Conservation (phyloP, 1,140 invertebrate species). For the Battus philenor region DNA sequence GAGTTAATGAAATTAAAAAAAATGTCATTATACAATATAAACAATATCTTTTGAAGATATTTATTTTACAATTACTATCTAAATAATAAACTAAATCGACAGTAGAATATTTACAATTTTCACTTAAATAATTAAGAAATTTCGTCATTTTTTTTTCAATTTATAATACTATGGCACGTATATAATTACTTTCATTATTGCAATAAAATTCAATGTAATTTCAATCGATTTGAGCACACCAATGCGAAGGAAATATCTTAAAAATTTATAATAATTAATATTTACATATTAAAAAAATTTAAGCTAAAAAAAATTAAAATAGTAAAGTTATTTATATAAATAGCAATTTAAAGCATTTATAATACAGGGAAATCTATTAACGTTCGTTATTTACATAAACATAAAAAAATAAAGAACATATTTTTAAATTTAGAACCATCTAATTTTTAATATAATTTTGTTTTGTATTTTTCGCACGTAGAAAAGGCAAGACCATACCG, state of each 20-base stretch:
- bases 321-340: conserved; percentile 7
- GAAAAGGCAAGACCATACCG: too few species aligned
- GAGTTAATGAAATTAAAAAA: conserved; percentile 27
- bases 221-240: neutral
- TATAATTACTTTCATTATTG: neutral
- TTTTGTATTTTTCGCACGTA: too few species aligned
- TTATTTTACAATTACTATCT: conserved; percentile 33
- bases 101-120: conserved; percentile 5
- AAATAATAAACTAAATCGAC: conserved; percentile 2
- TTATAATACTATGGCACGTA: conserved; percentile 13
- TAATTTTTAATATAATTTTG: too few species aligned
- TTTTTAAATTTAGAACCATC: neutral
- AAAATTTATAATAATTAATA: neutral
- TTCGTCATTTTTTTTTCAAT: neutral
- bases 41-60: conserved; percentile 51
- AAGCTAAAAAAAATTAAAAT: too few species aligned
- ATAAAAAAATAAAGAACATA: neutral
- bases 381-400: neutral
- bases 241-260: neutral
- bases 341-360: conserved; percentile 15
- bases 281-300: neutral
- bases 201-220: conserved; percentile 2
- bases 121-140: neutral
- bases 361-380: conserved; percentile 4
- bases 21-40: conserved; percentile 29